Evolutionary conservation across 2,113 vertebrate genomes (phyloP).

Genomic region (Corythoichthys intestinalis): DNA sequence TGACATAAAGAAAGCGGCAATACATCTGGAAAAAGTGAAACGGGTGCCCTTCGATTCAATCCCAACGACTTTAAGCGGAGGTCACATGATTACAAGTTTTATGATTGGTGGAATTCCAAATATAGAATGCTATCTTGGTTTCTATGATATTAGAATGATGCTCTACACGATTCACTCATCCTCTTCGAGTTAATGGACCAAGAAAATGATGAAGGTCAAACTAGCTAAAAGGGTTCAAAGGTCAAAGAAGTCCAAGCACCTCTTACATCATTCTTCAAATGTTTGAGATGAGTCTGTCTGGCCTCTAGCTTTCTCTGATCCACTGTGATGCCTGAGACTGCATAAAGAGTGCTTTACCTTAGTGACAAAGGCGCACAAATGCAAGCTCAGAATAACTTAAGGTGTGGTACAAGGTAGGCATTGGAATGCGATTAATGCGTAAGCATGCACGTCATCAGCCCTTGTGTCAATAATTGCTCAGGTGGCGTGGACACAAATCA

Average conservation of each 20-base stretch:
- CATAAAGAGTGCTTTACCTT: neutral
- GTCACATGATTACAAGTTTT: neutral
- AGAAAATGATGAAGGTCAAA: neutral
- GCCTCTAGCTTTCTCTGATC: constrained; percentile 13
- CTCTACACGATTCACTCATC: neutral
- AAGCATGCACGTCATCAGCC: constrained; percentile 21
- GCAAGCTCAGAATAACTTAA: constrained; percentile 9
- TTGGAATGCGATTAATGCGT: constrained; percentile 34
- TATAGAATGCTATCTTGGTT: neutral
- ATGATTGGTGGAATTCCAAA: neutral
- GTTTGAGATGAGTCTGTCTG: constrained; percentile 1
- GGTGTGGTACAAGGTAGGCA: constrained; percentile 14
- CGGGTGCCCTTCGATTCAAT: neutral
- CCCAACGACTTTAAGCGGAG: neutral
- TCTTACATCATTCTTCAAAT: neutral
- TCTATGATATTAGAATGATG: neutral
- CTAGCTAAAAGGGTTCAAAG: neutral
- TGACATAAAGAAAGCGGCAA: too few species aligned
- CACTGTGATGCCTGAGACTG: neutral
- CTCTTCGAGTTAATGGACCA: neutral
- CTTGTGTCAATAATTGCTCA: constrained; percentile 22
- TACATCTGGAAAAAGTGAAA: too few species aligned
- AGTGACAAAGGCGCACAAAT: neutral
- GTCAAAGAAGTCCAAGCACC: neutral
- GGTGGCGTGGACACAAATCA: constrained; percentile 18